Evolutionary conservation across 2,113 vertebrate genomes (phyloP).

Genomic region (Lates calcarifer): DNA sequence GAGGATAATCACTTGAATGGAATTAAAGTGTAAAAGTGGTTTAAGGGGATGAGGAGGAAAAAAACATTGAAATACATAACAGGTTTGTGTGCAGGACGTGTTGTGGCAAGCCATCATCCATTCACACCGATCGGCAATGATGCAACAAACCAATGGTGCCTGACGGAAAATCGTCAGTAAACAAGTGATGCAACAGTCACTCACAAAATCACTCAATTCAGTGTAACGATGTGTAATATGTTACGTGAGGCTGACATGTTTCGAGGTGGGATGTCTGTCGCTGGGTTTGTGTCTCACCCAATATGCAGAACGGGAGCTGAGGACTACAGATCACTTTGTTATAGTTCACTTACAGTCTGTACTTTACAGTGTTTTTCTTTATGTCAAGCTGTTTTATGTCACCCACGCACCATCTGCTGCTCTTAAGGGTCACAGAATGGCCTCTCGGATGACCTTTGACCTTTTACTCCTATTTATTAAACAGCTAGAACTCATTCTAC

Average conservation of each 20-base stretch:
- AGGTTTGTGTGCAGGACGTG: constrained; percentile 34
- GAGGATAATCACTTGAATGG: neutral
- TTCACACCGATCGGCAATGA: constrained; percentile 82
- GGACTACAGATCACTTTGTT: neutral
- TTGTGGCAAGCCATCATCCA: constrained; percentile 68
- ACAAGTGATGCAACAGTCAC: constrained; percentile 88
- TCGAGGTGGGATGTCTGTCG: constrained; percentile 6
- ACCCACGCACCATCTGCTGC: neutral
- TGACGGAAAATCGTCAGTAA: constrained; percentile 85
- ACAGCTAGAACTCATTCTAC: neutral
- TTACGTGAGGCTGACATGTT: constrained; percentile 70
- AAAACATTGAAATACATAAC: neutral
- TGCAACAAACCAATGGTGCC: constrained; percentile 81
- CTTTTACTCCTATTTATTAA: neutral
- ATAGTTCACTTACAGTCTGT: neutral
- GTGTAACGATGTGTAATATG: constrained; percentile 79
- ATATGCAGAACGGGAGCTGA: neutral
- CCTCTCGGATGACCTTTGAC: constrained; percentile 33
- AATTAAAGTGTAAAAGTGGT: neutral
- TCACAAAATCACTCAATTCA: constrained; percentile 75
- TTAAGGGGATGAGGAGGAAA: neutral
- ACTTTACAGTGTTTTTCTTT: neutral
- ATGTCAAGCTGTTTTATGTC: neutral
- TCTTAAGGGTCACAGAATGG: neutral
- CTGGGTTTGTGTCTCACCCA: neutral